Evolutionary conservation across 2,888 invertebrate genomes (phyloP), one percentile per base, ranked within the genome.

Genomic region (Lapara coniferarum): DNA sequence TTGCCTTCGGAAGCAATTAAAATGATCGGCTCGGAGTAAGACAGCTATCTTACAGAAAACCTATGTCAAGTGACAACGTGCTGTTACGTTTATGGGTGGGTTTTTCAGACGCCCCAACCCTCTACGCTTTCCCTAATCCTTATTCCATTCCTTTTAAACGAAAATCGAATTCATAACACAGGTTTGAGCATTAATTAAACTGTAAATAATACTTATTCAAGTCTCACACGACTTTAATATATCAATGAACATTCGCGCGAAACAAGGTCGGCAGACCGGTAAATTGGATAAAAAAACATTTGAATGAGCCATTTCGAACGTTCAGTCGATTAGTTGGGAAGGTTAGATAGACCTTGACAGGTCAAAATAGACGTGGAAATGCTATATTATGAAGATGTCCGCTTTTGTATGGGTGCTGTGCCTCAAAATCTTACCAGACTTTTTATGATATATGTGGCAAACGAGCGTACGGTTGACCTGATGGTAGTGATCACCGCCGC

Each of bases 241-340:
- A 63, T 19, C 46, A 19, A 46, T 46, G 59, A 16, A 10, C 37
- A 58, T n/a, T 37, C 14, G 37, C n/a, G 12, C 4, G 10, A 10
- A 16, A 19, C 46, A 19, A 63, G 63, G 63, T 49, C 63, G 49
- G 7, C 59, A 12, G 46, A 59, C 44, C 59, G 59, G 46, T 59
- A 49, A 49, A 63, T 63, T 49, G 7, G 46, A 14, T 37, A 37
- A 49, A 63, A 59, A 49, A 16, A 14, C 2, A 63, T 13, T 46
- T 19, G 63, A 63, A 63, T 63, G 46, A 63, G 16, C 16, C 13
- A 49, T 19, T 49, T 5, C 2, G 13, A 63, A n/a, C 19, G 19
- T 63, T 63, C 10, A 46, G 0, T 25, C 13, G 19, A 10, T 63
- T 63, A 46, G 12, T 19, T 4, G 4, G 6, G 37, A 46, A 63